Evolutionary conservation across 2,888 invertebrate species (phyloP).

Genomic region (Mythimna albipuncta): DNA sequence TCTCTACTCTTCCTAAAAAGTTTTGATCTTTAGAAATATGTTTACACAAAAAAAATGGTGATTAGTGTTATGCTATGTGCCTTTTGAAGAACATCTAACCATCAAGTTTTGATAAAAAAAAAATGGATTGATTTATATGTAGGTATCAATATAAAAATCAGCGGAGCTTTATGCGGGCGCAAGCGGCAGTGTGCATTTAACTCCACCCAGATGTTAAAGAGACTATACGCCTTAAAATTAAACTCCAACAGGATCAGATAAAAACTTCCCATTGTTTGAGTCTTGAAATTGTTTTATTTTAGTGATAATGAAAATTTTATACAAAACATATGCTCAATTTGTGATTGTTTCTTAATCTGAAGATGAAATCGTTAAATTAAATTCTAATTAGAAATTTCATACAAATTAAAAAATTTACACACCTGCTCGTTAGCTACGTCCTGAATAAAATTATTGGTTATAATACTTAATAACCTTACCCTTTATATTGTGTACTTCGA

Average conservation of each 20-base stretch:
- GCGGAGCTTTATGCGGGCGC: no score
- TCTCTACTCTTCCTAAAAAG: no score
- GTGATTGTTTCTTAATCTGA: neutral
- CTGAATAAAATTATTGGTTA: conserved; percentile 5
- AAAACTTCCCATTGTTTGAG: conserved; percentile 23
- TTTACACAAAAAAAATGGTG: no score
- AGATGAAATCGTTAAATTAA: neutral
- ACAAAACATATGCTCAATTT: conserved; percentile 9
- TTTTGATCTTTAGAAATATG: no score
- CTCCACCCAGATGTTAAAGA: no score
- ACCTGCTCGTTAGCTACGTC: conserved; percentile 23
- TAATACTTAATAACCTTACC: conserved; percentile 11
- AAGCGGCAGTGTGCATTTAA: no score
- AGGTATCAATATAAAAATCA: no score
- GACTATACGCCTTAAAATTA: conserved; percentile 3
- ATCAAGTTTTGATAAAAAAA: no score
- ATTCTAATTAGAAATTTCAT: conserved; percentile 33
- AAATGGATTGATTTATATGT: no score
- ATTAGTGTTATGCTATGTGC: no score
- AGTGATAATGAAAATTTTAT: conserved; percentile 2
- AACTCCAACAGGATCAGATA: conserved; percentile 46
- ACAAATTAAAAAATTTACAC: conserved; percentile 17
- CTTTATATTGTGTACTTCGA: neutral
- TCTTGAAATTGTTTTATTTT: conserved; percentile 15
- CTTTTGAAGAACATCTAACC: no score